phyloP scores from a whole-genome alignment of 2,113 vertebrate genomes.

The Hemichromis elongatus region DNA sequence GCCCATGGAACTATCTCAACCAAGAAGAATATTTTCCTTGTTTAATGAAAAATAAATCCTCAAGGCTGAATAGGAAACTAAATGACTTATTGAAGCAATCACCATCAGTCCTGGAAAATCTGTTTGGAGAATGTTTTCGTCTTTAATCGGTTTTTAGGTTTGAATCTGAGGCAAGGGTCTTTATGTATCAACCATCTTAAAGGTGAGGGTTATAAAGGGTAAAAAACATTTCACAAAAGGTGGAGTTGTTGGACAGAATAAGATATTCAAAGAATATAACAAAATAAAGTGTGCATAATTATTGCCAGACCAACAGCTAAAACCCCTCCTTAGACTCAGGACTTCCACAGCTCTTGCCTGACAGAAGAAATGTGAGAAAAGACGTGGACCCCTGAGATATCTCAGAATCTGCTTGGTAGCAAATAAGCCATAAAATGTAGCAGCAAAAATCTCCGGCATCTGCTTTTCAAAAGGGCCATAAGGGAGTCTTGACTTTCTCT shows the following conservation, averaged over 20 bases:
- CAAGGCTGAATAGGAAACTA: slow-evolving; percentile 15
- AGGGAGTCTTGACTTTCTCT: slow-evolving; percentile 64
- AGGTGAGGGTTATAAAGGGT: neutral
- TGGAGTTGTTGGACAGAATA: neutral
- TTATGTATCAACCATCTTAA: neutral
- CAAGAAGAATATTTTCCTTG: slow-evolving; percentile 10
- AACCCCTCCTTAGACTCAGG: neutral
- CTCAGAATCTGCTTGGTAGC: slow-evolving; percentile 45
- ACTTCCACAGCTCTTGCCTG: neutral
- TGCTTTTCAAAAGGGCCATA: slow-evolving; percentile 53
- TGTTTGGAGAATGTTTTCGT: neutral
- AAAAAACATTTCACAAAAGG: neutral
- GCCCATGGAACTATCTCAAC: slow-evolving; percentile 8
- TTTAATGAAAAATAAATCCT: slow-evolving; percentile 42
- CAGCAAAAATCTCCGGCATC: slow-evolving; percentile 64
- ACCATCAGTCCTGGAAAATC: slow-evolving; percentile 20
- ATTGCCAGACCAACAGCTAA: neutral
- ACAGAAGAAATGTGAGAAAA: slow-evolving; percentile 20
- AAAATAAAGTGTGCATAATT: neutral
- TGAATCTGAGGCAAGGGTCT: neutral
- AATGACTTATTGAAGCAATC: slow-evolving; percentile 26
- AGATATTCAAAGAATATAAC: neutral
- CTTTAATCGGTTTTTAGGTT: neutral
- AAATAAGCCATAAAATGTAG: slow-evolving; percentile 56
- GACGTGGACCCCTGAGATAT: slow-evolving; percentile 18